Evolutionary conservation across 2,888 invertebrate genomes (phyloP), one percentile per base, ranked within the genome.

Genomic region (Thymelicus sylvestris): DNA sequence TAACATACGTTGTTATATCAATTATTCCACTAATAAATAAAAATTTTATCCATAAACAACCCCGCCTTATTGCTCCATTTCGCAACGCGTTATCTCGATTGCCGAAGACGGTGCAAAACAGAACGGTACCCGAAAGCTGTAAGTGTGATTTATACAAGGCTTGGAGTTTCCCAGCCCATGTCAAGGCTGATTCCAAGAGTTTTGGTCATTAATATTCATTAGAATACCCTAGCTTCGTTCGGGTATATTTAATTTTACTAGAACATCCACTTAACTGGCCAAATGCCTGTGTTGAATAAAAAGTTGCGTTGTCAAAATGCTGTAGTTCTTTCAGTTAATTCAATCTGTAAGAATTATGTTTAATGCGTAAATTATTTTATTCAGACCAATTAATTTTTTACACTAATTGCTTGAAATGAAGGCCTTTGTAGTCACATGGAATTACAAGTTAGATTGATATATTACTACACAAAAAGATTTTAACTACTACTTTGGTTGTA

Each of bases 151-250:
- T 91, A 90, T 90, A 83, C 83, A 82, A 81, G 82, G 79, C 82
- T 79, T 78, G 77, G 81, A 84, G 86, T 85, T 85, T 78, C 81
- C 80, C 83, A 83, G 87, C 86, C 87, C 87, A 80, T 87, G 89
- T 89, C 89, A 87, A 79, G 83, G 80, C 82, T 85, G 83, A 88
- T 87, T 88, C 83, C 81, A 81, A 86, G 86, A 88, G 85, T 88
- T 89, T 85, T 78, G 72, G 75, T 84, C 89, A 91, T 91, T 91
- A 89, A 91, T 91, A 89, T 91, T 91, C 87, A 91, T 91, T 91
- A 89, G 82, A 81, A 83, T 74, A 81, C 81, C 83, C 83, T 80
- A 83, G 88, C 86, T 87, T 87, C 15, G 84, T 83, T 83, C 81
- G 76, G 81, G 83, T 86, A 86, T 89, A 89, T 88, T 90, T 87